Evolutionary conservation across 1,140 invertebrate species (phyloP), one percentile per base, ranked within the genome.

Genomic region (Oedothorax gibbosus): DNA sequence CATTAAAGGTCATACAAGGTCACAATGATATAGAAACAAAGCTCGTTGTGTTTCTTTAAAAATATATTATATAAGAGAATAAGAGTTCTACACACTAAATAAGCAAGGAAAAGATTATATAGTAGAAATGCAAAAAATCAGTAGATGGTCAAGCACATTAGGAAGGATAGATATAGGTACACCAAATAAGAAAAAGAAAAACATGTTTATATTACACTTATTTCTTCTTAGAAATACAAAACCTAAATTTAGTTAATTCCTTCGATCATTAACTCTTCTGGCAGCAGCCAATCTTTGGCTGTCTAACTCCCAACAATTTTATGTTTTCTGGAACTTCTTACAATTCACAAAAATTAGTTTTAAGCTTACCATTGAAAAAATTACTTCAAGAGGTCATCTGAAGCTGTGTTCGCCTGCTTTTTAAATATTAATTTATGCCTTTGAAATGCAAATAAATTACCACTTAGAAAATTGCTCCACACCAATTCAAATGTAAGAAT

Each of bases 81-180:
- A 49, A 81, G 66, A 81, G 14, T n/a, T 60, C 68, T 73, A 82
- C 69, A 21, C 35, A 54, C 69, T 82, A 73, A 56, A 20, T 51
- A 64, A 73, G 68, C 68, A 62, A 82, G 64, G 60, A 35, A 73
- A 82, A 73, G 66, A 71, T 71, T 53, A 71, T 21, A 57, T 21
- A 82, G 35, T 56, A 12, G 49, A n/a, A 69, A 79, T 56, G 72
- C 51, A 54, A 75, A 75, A 56, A 56, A 75, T 14, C 20, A 21
- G 18, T 81, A 71, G 77, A 78, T 66, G 62, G 69, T 15, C 35
- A 78, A 80, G 77, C 77, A 80, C 77, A 80, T 80, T 56, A n/a
- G 66, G 56, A 49, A 78, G 21, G 73, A 53, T 14, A 65, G 50
- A 80, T 69, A 69, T 18, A 69, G n/a, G 65, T 80, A 80, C 64